phyloP scores from a whole-genome alignment of 2,888 invertebrate species.

The Cantharis flavilabris region DNA sequence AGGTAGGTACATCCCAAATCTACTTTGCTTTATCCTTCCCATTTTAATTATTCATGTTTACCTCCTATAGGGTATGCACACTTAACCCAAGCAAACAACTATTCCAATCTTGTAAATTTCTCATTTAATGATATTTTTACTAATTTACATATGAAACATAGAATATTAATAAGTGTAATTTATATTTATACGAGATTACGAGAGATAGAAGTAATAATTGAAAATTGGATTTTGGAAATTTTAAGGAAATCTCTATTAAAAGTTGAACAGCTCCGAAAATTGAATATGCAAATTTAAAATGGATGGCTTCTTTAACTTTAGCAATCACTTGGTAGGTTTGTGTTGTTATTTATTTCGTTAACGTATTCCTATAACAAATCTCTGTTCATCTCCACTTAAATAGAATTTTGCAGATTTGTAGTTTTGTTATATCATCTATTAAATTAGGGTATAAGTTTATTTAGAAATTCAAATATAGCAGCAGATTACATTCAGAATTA shows the following conservation, averaged over 20 bases:
- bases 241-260: slow-evolving; percentile 16
- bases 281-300: slow-evolving; percentile 21
- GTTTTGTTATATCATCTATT: not conserved
- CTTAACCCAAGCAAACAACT: not conserved
- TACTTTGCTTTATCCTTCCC: not conserved
- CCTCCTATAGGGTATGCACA: not conserved
- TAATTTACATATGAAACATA: not conserved
- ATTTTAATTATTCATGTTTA: slow-evolving; percentile 1
- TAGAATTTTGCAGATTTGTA: not conserved
- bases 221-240: slow-evolving; percentile 7
- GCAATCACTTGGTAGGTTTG: slow-evolving; percentile 16
- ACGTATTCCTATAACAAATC: slow-evolving; percentile 7
- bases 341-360: slow-evolving; percentile 12
- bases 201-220: slow-evolving; percentile 4
- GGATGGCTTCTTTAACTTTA: slow-evolving; percentile 20
- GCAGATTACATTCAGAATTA: not conserved
- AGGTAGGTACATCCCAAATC: not conserved
- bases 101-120: not conserved
- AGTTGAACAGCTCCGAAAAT: slow-evolving; percentile 20
- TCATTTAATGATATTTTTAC: not conserved
- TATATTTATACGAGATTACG: not conserved
- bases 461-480: not conserved
- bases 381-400: not conserved
- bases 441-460: not conserved
- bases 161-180: not conserved